Percentiles rank a stretch among this genome's conserved stretches.
phyloP scores from a whole-genome alignment of 37 sponge, comb jelly and placozoan genomes.

The Amphimedon queenslandica region DNA sequence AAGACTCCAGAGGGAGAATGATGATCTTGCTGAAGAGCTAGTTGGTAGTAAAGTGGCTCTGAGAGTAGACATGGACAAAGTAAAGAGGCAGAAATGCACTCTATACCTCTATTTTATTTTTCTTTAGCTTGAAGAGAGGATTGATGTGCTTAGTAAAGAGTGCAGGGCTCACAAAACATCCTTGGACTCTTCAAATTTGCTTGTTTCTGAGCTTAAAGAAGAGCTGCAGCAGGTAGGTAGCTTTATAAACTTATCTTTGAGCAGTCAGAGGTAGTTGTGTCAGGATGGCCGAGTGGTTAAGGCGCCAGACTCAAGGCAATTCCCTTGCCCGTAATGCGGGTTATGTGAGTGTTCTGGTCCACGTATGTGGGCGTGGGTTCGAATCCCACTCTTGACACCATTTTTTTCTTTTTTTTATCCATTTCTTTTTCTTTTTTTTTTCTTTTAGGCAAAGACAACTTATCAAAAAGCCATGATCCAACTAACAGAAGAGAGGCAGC shows the following conservation, averaged over 20 bases:
- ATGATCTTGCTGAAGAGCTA: conserved; percentile 82
- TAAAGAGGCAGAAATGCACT: conserved; percentile 3
- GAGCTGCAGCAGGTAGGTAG: conserved; percentile 60
- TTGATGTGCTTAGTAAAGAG: conserved; percentile 83
- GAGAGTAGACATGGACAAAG: conserved; percentile 88
- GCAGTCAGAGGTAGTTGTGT: conserved; percentile 45
- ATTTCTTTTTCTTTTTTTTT: conserved; percentile 21
- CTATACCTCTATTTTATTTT: neutral
- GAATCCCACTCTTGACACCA: conserved; percentile 99
- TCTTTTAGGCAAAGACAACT: conserved; percentile 59
- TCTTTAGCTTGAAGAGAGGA: conserved; percentile 75
- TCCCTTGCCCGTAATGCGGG: conserved; percentile 48
- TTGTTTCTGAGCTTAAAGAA: conserved; percentile 46
- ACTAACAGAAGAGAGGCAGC: conserved; percentile 61
- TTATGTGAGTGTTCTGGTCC: conserved; percentile 93
- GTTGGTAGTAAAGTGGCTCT: conserved; percentile 81
- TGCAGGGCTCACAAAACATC: conserved; percentile 29
- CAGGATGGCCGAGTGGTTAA: conserved; percentile 99
- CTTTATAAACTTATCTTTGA: neutral
- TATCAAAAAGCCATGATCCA: conserved; percentile 58
- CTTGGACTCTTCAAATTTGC: conserved; percentile 27
- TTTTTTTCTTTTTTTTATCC: conserved; percentile 48
- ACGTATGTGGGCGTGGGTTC: conserved; percentile 99
- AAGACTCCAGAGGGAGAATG: conserved; percentile 90
- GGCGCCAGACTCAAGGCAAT: conserved; percentile 98